These are phyloP conservation scores for Macropodus opercularis DNA, from an alignment of 2,797 vertebrate genomes.

Conservation along the genomic window DNA sequence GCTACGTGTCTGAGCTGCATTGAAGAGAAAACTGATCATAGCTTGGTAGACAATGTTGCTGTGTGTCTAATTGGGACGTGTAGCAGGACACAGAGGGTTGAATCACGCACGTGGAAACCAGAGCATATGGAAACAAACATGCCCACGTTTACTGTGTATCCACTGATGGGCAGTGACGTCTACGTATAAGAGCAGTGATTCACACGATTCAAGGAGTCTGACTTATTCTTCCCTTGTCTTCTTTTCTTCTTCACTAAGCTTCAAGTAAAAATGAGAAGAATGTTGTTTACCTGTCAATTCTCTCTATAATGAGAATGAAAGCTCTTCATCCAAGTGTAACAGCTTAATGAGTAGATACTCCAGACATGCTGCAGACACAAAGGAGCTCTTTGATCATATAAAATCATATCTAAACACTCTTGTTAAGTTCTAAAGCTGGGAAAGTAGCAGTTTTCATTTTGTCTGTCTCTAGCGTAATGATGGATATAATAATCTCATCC, in stretches of 20 bases:
- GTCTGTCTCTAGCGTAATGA: constrained; percentile 54
- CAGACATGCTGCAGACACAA: constrained; percentile 57
- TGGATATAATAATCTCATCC: constrained; percentile 16
- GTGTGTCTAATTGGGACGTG: constrained; percentile 37
- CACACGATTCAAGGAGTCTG: no score
- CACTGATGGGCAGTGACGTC: no score
- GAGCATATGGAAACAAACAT: constrained; percentile 26
- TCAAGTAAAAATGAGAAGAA: constrained; percentile 43
- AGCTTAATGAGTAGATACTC: constrained; percentile 69
- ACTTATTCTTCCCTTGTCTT: neutral
- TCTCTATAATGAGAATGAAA: constrained; percentile 55
- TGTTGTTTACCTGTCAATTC: constrained; percentile 68
- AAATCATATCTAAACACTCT: constrained; percentile 64
- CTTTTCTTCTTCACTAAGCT: neutral
- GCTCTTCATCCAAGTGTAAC: constrained; percentile 59
- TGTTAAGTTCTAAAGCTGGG: constrained; percentile 26
- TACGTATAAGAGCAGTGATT: no score
- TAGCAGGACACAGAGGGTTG: constrained; percentile 21
- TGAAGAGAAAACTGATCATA: constrained; percentile 22
- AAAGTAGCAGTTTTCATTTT: constrained; percentile 50
- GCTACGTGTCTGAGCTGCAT: constrained; percentile 12
- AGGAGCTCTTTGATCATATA: constrained; percentile 60
- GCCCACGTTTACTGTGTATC: constrained; percentile 6
- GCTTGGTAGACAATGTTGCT: constrained; percentile 12
- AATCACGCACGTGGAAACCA: constrained; percentile 18